Conservation (phyloP, 1,140 invertebrate species). For the Philotrypesis tridentata region DNA sequence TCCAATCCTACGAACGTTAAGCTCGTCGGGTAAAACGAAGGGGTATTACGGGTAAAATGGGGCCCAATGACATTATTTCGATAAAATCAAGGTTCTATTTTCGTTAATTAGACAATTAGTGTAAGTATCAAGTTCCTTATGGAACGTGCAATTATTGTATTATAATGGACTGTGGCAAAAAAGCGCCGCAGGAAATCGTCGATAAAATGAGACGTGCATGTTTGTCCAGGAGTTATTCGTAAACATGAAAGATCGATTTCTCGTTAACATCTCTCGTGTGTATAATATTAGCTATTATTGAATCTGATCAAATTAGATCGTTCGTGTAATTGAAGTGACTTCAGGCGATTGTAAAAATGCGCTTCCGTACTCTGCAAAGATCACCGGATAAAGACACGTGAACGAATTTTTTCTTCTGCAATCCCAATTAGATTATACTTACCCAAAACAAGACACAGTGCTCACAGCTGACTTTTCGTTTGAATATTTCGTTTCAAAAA, state of each 20-base stretch:
- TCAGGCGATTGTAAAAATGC: slow-evolving; percentile 38
- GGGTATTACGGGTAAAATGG: too few species aligned
- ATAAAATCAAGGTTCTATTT: slow-evolving; percentile 25
- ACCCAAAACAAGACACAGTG: too few species aligned
- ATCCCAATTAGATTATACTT: too few species aligned
- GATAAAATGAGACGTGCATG: neutral
- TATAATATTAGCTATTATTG: too few species aligned
- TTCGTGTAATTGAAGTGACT: slow-evolving; percentile 10
- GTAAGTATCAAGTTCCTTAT: neutral
- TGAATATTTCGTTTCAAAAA: too few species aligned
- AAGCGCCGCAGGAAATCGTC: neutral
- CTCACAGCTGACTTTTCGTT: too few species aligned
- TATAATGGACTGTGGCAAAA: neutral
- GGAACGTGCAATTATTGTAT: slow-evolving; percentile 16
- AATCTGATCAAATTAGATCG: too few species aligned
- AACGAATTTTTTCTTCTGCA: slow-evolving; percentile 1
- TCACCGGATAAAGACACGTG: neutral
- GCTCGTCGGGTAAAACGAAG: too few species aligned
- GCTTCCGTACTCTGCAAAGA: neutral
- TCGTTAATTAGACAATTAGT: neutral
- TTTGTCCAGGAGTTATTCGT: neutral
- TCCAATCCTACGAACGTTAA: too few species aligned
- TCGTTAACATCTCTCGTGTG: neutral
- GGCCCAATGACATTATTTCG: too few species aligned
- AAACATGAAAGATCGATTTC: neutral